Evolutionary conservation across 2,797 vertebrate species (phyloP).

Genomic region (Urocyon cinereoargenteus): DNA sequence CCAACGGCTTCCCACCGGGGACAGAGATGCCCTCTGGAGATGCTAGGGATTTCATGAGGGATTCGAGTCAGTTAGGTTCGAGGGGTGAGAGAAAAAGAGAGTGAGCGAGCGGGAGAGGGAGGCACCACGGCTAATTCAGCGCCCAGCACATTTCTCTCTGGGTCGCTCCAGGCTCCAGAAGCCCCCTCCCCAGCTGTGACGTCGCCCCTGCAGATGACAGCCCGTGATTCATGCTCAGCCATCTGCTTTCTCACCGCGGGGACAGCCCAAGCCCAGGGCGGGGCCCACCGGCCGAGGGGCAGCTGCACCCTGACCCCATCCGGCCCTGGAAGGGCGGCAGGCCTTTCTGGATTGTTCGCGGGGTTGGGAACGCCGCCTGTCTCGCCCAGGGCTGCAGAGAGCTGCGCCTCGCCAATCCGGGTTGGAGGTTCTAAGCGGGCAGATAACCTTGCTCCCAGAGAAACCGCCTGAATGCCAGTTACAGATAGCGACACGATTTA

Average conservation of each 20-base stretch:
- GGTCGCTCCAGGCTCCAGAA: conserved; percentile 78
- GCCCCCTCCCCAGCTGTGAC: conserved; percentile 80
- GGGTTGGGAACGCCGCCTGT: conserved; percentile 77
- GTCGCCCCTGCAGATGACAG: conserved; percentile 72
- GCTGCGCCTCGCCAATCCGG: conserved; percentile 78
- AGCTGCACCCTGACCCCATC: background rate
- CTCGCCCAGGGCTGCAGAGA: conserved; percentile 85
- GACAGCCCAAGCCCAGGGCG: background rate
- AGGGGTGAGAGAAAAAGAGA: background rate
- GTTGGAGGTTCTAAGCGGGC: conserved; percentile 84
- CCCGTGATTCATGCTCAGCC: conserved; percentile 82
- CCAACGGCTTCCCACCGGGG: too few species aligned
- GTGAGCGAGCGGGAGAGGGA: background rate
- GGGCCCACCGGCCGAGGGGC: background rate
- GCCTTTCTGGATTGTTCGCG: conserved; percentile 75
- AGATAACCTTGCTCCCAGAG: conserved; percentile 84
- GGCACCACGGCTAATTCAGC: conserved; percentile 62
- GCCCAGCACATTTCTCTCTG: conserved; percentile 67
- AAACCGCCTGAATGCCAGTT: conserved; percentile 85
- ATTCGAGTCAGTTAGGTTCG: background rate
- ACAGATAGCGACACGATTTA: conserved; percentile 82
- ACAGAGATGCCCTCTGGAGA: background rate
- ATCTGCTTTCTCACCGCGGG: conserved; percentile 79
- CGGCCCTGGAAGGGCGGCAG: conserved; percentile 62
- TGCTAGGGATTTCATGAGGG: background rate